Evolutionary conservation across 1,140 invertebrate genomes (phyloP).

Genomic region (Scaptomyza hsui): DNA sequence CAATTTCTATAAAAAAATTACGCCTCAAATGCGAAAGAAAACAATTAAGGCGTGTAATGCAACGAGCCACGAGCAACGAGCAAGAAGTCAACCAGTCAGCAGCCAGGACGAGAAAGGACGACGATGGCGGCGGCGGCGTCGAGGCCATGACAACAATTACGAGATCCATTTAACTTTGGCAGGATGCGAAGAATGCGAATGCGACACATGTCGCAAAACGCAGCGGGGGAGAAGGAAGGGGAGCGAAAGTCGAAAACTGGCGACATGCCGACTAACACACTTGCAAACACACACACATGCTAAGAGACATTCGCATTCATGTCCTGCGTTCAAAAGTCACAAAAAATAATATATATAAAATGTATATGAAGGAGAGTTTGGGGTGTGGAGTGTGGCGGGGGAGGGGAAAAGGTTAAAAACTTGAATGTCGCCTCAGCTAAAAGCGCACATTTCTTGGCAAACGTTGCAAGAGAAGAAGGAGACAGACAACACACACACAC

Average conservation of each 20-base stretch:
- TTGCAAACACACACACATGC: constrained; percentile 11
- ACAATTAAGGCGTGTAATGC: constrained; percentile 47
- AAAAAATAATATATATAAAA: constrained; percentile 45
- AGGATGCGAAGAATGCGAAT: constrained; percentile 79
- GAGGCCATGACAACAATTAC: constrained; percentile 74
- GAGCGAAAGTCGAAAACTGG: constrained; percentile 48
- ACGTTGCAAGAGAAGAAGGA: constrained; percentile 42
- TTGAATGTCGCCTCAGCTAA: constrained; percentile 64
- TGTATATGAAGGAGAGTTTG: not conserved
- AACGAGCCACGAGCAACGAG: not conserved
- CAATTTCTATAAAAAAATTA: constrained; percentile 74
- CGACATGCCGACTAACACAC: constrained; percentile 65
- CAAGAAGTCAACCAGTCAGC: constrained; percentile 8
- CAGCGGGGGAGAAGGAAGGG: constrained; percentile 44
- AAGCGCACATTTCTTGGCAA: constrained; percentile 77
- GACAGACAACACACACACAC: constrained; percentile 63
- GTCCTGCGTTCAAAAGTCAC: constrained; percentile 71
- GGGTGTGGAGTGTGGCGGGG: no score
- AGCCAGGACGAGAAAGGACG: constrained; percentile 11
- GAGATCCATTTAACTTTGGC: constrained; percentile 82
- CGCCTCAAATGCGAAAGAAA: constrained; percentile 58
- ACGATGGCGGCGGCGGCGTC: not conserved
- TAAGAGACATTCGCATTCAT: constrained; percentile 56
- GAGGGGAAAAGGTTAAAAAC: constrained; percentile 36
- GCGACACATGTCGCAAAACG: constrained; percentile 80